These are phyloP conservation scores for Drosophila macrospina DNA, from an alignment of 2,888 invertebrate genomes.

Conservation along the genomic window DNA sequence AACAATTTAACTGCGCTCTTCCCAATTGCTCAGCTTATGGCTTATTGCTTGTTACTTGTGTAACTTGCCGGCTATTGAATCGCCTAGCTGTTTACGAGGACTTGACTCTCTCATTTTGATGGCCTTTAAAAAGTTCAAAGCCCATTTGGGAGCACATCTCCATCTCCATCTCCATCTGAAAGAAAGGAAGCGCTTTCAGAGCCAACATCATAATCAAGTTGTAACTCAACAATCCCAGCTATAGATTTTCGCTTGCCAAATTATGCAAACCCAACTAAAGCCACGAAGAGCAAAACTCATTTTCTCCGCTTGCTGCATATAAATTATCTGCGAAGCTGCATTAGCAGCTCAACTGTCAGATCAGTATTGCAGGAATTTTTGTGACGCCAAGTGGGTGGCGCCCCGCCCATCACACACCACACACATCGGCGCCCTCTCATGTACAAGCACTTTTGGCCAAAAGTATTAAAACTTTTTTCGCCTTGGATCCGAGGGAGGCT, in stretches of 20 bases:
- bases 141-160: constrained; percentile 25
- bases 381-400: neutral
- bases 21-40: constrained; percentile 30
- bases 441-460: constrained; percentile 36
- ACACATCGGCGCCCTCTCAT: neutral
- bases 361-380: constrained; percentile 15
- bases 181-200: constrained; percentile 27
- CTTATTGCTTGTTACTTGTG: constrained; percentile 11
- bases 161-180: no score
- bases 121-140: constrained; percentile 46
- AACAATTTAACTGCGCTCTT: constrained; percentile 35
- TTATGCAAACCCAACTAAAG: constrained; percentile 14
- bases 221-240: neutral
- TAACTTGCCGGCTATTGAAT: constrained; percentile 18
- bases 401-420: no score
- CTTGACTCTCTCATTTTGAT: constrained; percentile 41
- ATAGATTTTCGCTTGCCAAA: constrained; percentile 4
- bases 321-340: constrained; percentile 59
- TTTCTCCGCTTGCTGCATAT: constrained; percentile 58
- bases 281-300: constrained; percentile 40
- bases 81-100: constrained; percentile 38
- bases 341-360: constrained; percentile 15
- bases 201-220: constrained; percentile 26
- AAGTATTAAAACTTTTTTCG: constrained; percentile 67
- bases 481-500: constrained; percentile 55